A percentile compares a stretch with the other conserved stretches of the same genome.
phyloP scores from a whole-genome alignment of 35 echinoderm and acorn worm genomes.

The Diadema setosum region DNA sequence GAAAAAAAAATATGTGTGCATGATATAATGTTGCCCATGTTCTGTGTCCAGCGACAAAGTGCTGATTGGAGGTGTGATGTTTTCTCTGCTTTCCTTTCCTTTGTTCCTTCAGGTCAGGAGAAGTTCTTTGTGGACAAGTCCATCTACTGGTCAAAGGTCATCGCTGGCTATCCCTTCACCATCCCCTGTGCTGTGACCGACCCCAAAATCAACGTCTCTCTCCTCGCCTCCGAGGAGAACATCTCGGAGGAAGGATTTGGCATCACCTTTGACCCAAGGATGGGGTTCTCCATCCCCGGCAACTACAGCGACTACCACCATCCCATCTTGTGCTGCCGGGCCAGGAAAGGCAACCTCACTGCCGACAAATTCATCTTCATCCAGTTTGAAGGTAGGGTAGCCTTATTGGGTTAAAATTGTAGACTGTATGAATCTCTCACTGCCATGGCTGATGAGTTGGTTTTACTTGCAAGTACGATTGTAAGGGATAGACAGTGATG shows the following conservation, averaged over 20 bases:
- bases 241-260: not conserved
- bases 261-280: conserved; percentile 13
- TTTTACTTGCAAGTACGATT: no score
- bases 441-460: no score
- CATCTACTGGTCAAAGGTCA: not conserved
- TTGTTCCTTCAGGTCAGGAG: no score
- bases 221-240: not conserved
- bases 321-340: conserved; percentile 16
- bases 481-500: no score
- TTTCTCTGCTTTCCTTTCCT: no score
- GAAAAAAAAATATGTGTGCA: no score
- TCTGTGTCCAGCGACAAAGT: no score
- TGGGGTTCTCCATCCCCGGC: conserved; percentile 22
- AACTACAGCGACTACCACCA: not conserved
- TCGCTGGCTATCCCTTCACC: not conserved
- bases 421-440: no score
- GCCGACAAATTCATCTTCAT: not conserved
- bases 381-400: conserved; percentile 53
- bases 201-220: conserved; percentile 38
- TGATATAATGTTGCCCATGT: no score
- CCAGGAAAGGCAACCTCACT: conserved; percentile 19
- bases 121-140: no score
- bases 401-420: no score
- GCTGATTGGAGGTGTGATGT: no score
- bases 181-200: conserved; percentile 62